Conservation (phyloP, 2,113 vertebrate species). For the Struthio camelus region DNA sequence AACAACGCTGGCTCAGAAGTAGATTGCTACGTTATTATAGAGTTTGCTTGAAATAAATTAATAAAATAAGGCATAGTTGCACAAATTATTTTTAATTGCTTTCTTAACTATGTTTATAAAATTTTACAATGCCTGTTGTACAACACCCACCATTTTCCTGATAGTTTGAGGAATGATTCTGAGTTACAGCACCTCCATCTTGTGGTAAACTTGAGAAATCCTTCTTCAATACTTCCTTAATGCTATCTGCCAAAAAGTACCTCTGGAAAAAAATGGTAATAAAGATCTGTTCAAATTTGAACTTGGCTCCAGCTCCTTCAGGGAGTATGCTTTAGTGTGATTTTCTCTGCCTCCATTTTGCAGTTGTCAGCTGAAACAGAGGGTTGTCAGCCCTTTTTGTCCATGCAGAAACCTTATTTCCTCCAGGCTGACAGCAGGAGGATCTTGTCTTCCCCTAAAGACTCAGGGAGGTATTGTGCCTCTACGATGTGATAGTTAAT, state of each 20-base stretch:
- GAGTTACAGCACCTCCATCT: conserved; percentile 62
- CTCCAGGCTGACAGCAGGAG: background rate
- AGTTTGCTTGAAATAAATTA: conserved; percentile 29
- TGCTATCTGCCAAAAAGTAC: background rate
- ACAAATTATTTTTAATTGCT: conserved; percentile 22
- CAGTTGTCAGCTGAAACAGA: background rate
- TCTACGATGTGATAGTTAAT: background rate
- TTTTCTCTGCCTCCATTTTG: background rate
- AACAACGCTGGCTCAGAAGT: background rate
- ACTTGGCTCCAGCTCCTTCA: background rate
- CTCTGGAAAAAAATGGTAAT: background rate
- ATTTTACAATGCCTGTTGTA: background rate
- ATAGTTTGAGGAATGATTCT: background rate
- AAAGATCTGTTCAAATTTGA: background rate
- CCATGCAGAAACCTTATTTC: background rate
- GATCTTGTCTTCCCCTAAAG: background rate
- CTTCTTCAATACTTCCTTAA: background rate
- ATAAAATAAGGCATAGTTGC: background rate
- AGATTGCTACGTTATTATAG: background rate
- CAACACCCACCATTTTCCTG: background rate
- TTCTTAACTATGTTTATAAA: background rate
- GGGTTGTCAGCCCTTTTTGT: background rate
- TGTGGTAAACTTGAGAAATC: conserved; percentile 53
- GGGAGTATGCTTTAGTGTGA: background rate
- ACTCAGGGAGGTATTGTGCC: background rate